Conservation (phyloP, 2,888 invertebrate genomes). For the Pristionchus exspectatus region DNA sequence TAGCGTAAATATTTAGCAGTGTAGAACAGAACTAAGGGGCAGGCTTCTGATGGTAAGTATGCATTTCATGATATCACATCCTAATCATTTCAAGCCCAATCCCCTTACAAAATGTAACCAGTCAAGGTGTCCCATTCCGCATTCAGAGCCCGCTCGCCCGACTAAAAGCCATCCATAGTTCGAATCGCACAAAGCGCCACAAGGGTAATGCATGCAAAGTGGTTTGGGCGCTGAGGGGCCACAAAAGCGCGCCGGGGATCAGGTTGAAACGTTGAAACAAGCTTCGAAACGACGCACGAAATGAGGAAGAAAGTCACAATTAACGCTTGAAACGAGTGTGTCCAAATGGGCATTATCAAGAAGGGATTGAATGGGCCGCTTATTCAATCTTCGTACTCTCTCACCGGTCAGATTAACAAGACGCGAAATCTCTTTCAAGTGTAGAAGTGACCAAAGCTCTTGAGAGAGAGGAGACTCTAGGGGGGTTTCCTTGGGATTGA, state of each 20-base stretch:
- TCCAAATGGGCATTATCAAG: constrained; percentile 18
- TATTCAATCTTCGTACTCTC: too few relatives aligned
- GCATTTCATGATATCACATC: too few relatives aligned
- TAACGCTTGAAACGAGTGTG: neutral
- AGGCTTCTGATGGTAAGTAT: too few relatives aligned
- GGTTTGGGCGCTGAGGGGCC: neutral
- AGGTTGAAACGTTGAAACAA: neutral
- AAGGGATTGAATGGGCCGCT: too few relatives aligned
- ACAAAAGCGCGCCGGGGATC: neutral
- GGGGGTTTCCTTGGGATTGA: constrained; percentile 16
- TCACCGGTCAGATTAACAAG: too few relatives aligned
- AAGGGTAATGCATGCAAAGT: constrained; percentile 45
- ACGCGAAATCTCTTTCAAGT: too few relatives aligned
- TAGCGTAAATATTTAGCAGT: too few relatives aligned
- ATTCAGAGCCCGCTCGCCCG: neutral
- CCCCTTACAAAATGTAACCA: neutral
- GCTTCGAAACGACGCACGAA: neutral
- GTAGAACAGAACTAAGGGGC: too few relatives aligned
- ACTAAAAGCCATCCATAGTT: constrained; percentile 40
- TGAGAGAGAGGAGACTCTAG: neutral
- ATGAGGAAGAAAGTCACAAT: constrained; percentile 16
- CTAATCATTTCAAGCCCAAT: too few relatives aligned
- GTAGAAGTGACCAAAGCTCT: neutral
- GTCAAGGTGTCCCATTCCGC: neutral
- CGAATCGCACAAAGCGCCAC: neutral